A percentile compares a stretch with the other conserved stretches of the same genome.
phyloP scores from a whole-genome alignment of 2,113 vertebrate genomes.

The Corythoichthys haematopterus region DNA sequence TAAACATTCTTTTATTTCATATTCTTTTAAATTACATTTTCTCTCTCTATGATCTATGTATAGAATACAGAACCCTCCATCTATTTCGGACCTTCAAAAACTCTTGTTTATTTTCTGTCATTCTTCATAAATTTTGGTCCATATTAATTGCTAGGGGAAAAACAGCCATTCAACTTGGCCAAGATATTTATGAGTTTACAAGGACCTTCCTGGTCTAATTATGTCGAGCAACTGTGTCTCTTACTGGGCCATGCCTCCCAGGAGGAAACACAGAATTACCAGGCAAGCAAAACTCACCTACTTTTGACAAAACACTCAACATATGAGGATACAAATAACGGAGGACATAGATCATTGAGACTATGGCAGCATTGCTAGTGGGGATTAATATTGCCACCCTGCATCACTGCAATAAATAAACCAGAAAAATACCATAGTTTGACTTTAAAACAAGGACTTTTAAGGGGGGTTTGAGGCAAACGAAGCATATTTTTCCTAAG shows the following conservation, averaged over 20 bases:
- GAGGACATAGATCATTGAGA: conserved; percentile 60
- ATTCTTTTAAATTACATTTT: neutral
- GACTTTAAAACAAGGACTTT: conserved; percentile 48
- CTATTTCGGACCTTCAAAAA: conserved; percentile 13
- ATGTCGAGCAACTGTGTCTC: conserved; percentile 75
- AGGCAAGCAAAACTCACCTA: conserved; percentile 74
- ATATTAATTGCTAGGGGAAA: conserved; percentile 23
- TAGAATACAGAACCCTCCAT: conserved; percentile 1
- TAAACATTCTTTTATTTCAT: neutral
- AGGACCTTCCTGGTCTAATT: conserved; percentile 76
- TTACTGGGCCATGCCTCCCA: conserved; percentile 75
- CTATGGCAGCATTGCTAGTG: conserved; percentile 16
- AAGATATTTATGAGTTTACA: conserved; percentile 79
- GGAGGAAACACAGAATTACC: conserved; percentile 70
- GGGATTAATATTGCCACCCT: conserved; percentile 46
- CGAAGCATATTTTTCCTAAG: conserved; percentile 7
- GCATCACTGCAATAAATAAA: conserved; percentile 61
- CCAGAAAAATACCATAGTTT: conserved; percentile 59
- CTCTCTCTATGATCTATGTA: neutral
- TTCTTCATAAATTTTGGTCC: conserved; percentile 14
- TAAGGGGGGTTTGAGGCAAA: conserved; percentile 20
- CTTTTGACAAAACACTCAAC: conserved; percentile 78
- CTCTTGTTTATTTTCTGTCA: conserved; percentile 7
- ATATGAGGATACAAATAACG: conserved; percentile 65
- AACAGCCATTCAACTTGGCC: conserved; percentile 56